A percentile compares a stretch with the other conserved stretches of the same genome.
phyloP scores from a whole-genome alignment of 2,888 invertebrate genomes.

The Pterostichus madidus region DNA sequence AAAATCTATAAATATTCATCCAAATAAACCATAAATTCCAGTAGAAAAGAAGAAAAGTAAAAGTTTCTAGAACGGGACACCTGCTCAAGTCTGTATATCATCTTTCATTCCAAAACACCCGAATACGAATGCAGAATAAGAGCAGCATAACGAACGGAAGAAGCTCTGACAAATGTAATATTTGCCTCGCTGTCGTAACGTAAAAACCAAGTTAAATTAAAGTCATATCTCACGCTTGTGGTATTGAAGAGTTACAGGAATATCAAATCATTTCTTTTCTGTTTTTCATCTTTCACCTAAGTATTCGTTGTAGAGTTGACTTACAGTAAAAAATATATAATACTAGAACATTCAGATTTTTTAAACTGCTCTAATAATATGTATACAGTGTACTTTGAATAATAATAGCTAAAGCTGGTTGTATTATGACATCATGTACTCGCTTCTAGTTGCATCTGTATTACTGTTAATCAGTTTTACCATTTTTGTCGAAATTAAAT shows the following conservation, averaged over 20 bases:
- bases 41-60: conserved; percentile 53
- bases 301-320: background rate
- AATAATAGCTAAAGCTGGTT: too few species aligned
- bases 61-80: conserved; percentile 45
- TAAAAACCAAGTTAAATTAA: conserved; percentile 65
- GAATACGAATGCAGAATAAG: conserved; percentile 56
- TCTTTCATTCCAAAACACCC: conserved; percentile 57
- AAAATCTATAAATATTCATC: conserved; percentile 59
- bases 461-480: too few species aligned
- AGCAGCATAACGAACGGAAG: conserved; percentile 49
- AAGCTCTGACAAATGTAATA: conserved; percentile 60
- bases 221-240: conserved; percentile 57
- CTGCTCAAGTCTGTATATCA: conserved; percentile 60
- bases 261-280: conserved; percentile 8
- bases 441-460: too few species aligned
- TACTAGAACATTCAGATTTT: background rate
- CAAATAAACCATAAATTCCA: conserved; percentile 45
- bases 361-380: too few species aligned
- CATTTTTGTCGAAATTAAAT: too few species aligned
- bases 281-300: conserved; percentile 5
- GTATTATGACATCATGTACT: too few species aligned
- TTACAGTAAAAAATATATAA: background rate
- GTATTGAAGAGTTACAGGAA: background rate
- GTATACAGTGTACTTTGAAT: too few species aligned
- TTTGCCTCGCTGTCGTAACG: conserved; percentile 61